Base-by-base conservation (phyloP, 2,888 invertebrate genomes). In the Epistrophe grossulariae region DNA sequence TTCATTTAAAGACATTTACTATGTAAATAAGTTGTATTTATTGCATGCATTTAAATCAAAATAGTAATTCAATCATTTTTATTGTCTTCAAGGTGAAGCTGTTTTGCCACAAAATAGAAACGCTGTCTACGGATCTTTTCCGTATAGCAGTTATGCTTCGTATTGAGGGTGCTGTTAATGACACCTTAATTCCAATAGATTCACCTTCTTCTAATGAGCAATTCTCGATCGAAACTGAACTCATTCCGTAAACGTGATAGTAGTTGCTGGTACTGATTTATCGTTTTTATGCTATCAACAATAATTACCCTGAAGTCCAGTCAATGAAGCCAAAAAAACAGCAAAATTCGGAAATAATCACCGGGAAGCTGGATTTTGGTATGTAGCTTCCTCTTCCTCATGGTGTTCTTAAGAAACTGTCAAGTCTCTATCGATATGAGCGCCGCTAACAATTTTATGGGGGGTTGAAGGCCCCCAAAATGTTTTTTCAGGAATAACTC, bases 231-330 rank as follows among this genome's bases (percentile, higher is more conserved):
- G 50, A 7, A 35, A 68, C 35, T 35, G 50, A 2, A 13, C 5
- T 52, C 50, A 68, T 50, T 68, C 50, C 10, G n/a, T 57, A 10
- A 57, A 57, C 6, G n/a, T 71, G 4, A 71, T 71, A 57, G 9
- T 71, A 57, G 70, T 71, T 9, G 24, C 70, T 28, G 57, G 70
- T 43, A 28, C 55, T n/a, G 70, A 71, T 28, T 71, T n/a, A 57
- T 57, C 55, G 70, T 15, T 71, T 71, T 7, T 71, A 57, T 43
- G 55, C 15, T 6, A 43, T 71, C 5, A 57, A 71, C 11, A 40
- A 43, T n/a, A 71, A 57, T 5, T 71, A 15, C 15, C 40, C 70
- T 10, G 52, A 55, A n/a, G n/a, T n/a, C n/a, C n/a, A n/a, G n/a
- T n/a, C n/a, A n/a, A n/a, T n/a, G n/a, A n/a, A n/a, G n/a, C n/a